Evolutionary conservation across 2,113 vertebrate species (phyloP).

Genomic region (Hippocampus mohnikei): DNA sequence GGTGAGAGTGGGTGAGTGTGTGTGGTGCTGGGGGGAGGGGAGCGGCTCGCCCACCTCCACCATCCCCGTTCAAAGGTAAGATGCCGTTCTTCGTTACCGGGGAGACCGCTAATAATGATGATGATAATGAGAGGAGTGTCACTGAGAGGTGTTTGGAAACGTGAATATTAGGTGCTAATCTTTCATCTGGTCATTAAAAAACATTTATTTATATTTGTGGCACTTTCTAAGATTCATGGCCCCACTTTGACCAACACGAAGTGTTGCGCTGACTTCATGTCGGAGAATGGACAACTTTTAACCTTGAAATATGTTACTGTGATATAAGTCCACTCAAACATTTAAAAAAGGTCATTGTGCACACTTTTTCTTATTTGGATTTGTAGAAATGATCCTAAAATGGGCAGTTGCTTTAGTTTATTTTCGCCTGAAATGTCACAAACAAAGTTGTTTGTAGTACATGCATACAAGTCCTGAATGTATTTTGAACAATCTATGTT

Average conservation of each 20-base stretch:
- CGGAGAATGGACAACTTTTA: background rate
- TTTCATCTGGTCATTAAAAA: background rate
- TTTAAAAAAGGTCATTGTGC: background rate
- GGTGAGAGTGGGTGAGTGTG: background rate
- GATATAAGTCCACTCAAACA: background rate
- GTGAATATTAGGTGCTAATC: background rate
- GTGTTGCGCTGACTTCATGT: background rate
- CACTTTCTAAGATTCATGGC: background rate
- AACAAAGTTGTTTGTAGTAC: background rate
- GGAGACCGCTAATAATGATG: background rate
- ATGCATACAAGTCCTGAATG: background rate
- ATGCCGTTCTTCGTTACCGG: conserved; percentile 4
- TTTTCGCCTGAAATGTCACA: background rate
- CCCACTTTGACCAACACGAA: background rate
- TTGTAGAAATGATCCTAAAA: background rate
- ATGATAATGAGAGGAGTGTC: background rate
- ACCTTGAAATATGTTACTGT: background rate
- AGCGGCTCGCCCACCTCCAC: conserved; percentile 56
- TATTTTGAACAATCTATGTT: too few relatives aligned
- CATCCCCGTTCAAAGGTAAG: conserved; percentile 63
- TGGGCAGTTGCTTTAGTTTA: background rate
- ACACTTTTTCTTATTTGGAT: background rate
- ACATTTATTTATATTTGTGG: background rate
- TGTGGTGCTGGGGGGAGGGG: conserved; percentile 32
- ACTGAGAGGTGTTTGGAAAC: background rate